These are phyloP conservation scores for Drosophila truncata DNA, from an alignment of 1,140 invertebrate species.

Conservation along the genomic window DNA sequence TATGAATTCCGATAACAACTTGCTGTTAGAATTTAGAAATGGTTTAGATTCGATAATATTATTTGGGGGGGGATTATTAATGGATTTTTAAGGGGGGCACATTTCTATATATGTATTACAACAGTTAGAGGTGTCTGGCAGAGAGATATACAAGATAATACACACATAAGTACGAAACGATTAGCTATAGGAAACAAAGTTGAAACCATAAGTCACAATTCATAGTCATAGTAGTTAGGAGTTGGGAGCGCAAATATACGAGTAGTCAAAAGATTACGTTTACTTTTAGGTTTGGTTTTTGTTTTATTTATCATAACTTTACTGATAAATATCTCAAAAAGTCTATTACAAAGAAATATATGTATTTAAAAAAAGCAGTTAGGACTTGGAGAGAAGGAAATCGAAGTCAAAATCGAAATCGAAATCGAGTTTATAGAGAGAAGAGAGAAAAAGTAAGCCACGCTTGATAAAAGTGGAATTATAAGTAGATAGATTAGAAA, in stretches of 20 bases:
- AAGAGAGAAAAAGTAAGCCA: constrained; percentile 33
- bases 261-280: constrained; percentile 5
- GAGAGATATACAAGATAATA: constrained; percentile 31
- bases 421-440: constrained; percentile 20
- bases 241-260: constrained; percentile 36
- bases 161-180: constrained; percentile 70
- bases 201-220: constrained; percentile 66
- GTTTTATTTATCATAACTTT: constrained; percentile 55
- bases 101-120: constrained; percentile 61
- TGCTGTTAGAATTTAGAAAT: constrained; percentile 26
- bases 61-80: constrained; percentile 11
- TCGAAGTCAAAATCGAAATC: constrained; percentile 19
- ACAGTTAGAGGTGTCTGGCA: constrained; percentile 66
- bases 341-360: constrained; percentile 9
- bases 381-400: constrained; percentile 11
- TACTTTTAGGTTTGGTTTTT: constrained; percentile 9
- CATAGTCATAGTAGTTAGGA: constrained; percentile 36
- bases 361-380: constrained; percentile 24
- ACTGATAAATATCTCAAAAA: constrained; percentile 65
- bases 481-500: constrained; percentile 2
- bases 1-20: constrained; percentile 43
- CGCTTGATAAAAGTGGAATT: constrained; percentile 18
- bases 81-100: constrained; percentile 37
- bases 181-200: constrained; percentile 68
- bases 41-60: constrained; percentile 22